phyloP scores from a whole-genome alignment of 1,140 invertebrate genomes.

The Pseudomyrmex pallidus region DNA sequence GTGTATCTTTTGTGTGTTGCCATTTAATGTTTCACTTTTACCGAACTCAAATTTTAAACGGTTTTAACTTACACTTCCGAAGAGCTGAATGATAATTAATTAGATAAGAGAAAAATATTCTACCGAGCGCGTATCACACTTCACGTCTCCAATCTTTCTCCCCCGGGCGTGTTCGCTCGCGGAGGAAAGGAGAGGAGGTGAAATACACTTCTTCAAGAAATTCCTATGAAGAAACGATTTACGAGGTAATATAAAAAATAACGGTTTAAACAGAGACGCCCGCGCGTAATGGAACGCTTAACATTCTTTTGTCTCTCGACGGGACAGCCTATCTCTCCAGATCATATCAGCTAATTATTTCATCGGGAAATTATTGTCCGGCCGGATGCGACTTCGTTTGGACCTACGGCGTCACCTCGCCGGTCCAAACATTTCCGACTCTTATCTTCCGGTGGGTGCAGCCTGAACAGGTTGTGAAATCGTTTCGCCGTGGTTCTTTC shows the following conservation, averaged over 20 bases:
- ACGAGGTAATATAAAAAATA: slow-evolving; percentile 68
- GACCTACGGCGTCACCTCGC: neutral
- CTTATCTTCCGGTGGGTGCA: slow-evolving; percentile 7
- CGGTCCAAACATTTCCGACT: slow-evolving; percentile 62
- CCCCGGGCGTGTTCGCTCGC: neutral
- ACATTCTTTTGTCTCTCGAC: slow-evolving; percentile 74
- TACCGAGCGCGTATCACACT: slow-evolving; percentile 1
- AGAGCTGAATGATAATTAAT: slow-evolving; percentile 39
- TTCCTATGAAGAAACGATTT: slow-evolving; percentile 58
- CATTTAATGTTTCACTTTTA: neutral
- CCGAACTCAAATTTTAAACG: neutral
- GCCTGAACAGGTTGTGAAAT: slow-evolving; percentile 58
- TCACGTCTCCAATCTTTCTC: neutral
- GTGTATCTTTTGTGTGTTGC: neutral
- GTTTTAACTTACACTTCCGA: neutral
- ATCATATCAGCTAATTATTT: slow-evolving; percentile 75
- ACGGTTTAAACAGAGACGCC: slow-evolving; percentile 66
- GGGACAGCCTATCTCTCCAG: slow-evolving; percentile 70
- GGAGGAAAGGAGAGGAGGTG: too few species aligned
- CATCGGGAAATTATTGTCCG: slow-evolving; percentile 70
- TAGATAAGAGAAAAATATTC: slow-evolving; percentile 12
- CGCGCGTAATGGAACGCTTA: slow-evolving; percentile 67
- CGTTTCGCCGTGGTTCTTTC: slow-evolving; percentile 38
- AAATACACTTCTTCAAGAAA: slow-evolving; percentile 56
- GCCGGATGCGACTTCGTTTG: neutral